These are phyloP conservation scores for Balaenoptera acutorostrata DNA, from an alignment of 2,113 vertebrate genomes.

Conservation along the genomic window DNA sequence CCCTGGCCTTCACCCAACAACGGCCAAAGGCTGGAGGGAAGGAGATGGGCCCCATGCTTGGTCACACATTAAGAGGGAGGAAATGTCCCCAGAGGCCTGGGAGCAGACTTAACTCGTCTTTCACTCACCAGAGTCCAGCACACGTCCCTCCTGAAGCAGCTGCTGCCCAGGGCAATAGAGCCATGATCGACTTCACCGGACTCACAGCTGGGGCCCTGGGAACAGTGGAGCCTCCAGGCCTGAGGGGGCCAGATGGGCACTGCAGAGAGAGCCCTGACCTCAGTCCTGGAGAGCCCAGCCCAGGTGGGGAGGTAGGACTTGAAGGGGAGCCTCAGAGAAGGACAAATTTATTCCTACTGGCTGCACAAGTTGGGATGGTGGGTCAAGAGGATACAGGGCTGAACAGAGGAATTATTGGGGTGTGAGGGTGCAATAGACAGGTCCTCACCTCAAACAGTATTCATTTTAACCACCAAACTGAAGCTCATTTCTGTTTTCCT, in stretches of 20 bases:
- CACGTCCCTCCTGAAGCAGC: background rate
- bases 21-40: background rate
- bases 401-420: background rate
- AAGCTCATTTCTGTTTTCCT: background rate
- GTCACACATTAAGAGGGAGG: background rate
- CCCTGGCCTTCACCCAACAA: background rate
- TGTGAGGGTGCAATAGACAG: background rate
- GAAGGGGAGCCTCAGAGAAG: background rate
- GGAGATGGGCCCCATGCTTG: background rate
- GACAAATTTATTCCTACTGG: background rate
- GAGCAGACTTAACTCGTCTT: background rate
- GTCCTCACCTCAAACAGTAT: background rate
- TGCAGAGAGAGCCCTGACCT: background rate
- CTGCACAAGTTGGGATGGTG: background rate
- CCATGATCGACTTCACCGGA: background rate
- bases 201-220: background rate
- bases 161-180: too few relatives aligned
- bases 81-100: background rate
- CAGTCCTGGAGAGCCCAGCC: background rate
- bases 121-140: background rate
- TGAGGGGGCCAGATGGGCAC: fast-evolving
- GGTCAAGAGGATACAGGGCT: background rate
- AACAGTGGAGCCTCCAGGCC: background rate
- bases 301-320: background rate
- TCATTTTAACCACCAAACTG: background rate